These are phyloP conservation scores for Furnarius figulus DNA, from an alignment of 2,113 vertebrate genomes.

Conservation along the genomic window DNA sequence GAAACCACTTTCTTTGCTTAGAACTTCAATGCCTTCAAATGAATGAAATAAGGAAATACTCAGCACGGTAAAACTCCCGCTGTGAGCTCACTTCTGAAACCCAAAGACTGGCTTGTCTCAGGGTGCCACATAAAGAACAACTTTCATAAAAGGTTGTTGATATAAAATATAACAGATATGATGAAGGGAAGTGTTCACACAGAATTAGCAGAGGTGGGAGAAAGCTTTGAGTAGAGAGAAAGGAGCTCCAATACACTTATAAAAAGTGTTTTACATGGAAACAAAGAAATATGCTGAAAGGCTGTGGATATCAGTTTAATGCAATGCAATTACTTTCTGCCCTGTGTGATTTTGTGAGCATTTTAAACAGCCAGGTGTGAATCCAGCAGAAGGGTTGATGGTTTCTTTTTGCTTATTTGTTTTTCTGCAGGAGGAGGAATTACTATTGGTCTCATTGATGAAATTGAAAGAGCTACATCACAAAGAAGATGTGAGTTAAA, in stretches of 20 bases:
- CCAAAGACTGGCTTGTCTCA: neutral
- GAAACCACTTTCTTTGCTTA: slow-evolving; percentile 48
- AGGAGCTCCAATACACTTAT: neutral
- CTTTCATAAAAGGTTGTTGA: neutral
- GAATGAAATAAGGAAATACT: slow-evolving; percentile 43
- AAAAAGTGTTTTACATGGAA: neutral
- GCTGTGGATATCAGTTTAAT: neutral
- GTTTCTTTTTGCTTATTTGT: slow-evolving; percentile 34
- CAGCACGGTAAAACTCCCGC: slow-evolving; percentile 7
- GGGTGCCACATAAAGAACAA: neutral
- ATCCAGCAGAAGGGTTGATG: neutral
- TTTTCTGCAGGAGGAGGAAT: neutral
- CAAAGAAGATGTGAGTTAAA: slow-evolving; percentile 54
- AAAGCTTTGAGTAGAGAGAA: neutral
- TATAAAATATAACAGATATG: neutral
- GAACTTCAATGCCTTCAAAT: slow-evolving; percentile 44
- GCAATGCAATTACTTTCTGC: slow-evolving; percentile 10
- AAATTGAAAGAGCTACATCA: slow-evolving; percentile 16
- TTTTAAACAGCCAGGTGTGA: slow-evolving; percentile 31
- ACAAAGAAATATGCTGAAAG: slow-evolving; percentile 19
- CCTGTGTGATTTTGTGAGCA: slow-evolving; percentile 2
- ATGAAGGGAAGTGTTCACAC: neutral
- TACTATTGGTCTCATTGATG: slow-evolving; percentile 30
- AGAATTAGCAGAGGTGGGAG: neutral
- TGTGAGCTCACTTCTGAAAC: neutral